These are phyloP conservation scores for Hippocampus comes DNA, from an alignment of 2,113 vertebrate species.

Conservation along the genomic window DNA sequence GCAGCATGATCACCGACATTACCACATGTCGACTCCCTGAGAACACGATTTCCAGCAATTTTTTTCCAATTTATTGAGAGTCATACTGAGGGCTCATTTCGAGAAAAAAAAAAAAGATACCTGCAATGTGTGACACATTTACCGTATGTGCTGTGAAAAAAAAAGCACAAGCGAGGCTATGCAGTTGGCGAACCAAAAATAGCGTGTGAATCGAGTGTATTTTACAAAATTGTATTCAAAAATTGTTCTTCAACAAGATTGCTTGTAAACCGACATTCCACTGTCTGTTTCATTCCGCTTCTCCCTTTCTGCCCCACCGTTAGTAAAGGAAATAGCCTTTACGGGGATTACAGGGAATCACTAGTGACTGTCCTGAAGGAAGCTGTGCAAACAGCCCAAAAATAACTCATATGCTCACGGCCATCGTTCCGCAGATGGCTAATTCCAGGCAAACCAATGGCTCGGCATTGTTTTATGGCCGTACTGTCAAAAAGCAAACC, in stretches of 20 bases:
- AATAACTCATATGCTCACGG: conserved; percentile 58
- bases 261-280: not conserved
- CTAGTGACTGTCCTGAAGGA: conserved; percentile 47
- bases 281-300: not conserved
- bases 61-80: not conserved
- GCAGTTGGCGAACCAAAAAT: not conserved
- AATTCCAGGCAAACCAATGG: conserved; percentile 42
- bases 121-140: no score
- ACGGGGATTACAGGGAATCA: conserved; percentile 57
- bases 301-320: conserved; percentile 37
- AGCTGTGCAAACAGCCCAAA: conserved; percentile 65
- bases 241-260: not conserved
- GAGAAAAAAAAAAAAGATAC: not conserved
- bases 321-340: conserved; percentile 45
- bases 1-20: no score
- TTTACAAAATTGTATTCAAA: not conserved
- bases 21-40: no score
- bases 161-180: not conserved
- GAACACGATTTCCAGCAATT: no score
- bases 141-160: not conserved
- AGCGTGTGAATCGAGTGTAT: not conserved
- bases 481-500: conserved; percentile 36
- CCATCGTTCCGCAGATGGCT: conserved; percentile 57
- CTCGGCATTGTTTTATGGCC: conserved; percentile 63
- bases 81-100: not conserved